Conservation (phyloP, 30 jellyfish, hydroid and myxozoan species). For the Cassiopea xamachana region DNA sequence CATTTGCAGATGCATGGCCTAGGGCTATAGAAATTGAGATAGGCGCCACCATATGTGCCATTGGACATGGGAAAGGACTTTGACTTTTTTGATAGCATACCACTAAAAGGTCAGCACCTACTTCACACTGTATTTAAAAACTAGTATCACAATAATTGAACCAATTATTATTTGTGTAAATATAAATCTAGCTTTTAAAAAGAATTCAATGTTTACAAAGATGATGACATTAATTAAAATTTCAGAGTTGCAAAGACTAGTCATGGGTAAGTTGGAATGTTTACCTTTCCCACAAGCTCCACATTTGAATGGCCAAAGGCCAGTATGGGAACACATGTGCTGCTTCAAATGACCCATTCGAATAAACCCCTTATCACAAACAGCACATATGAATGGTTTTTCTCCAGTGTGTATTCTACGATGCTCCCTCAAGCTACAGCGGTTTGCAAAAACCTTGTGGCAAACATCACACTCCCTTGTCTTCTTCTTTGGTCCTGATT, state of each 20-base stretch:
- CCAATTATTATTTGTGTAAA: too few species aligned
- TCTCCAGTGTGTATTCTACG: slow-evolving; percentile 75
- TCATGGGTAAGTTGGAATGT: neutral
- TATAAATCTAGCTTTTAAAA: too few species aligned
- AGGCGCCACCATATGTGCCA: too few species aligned
- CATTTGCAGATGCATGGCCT: too few species aligned
- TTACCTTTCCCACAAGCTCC: slow-evolving; percentile 75
- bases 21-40: too few species aligned
- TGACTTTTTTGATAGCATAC: too few species aligned
- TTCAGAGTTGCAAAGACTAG: neutral
- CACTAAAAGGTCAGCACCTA: too few species aligned
- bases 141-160: too few species aligned
- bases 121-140: too few species aligned
- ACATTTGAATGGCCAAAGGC: slow-evolving; percentile 76
- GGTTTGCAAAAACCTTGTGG: slow-evolving; percentile 59
- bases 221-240: too few species aligned
- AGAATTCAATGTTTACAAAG: too few species aligned
- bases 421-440: slow-evolving; percentile 59
- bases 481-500: slow-evolving; percentile 34
- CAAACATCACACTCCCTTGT: slow-evolving; percentile 71
- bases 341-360: slow-evolving; percentile 69
- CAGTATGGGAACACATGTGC: slow-evolving; percentile 69
- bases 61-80: too few species aligned
- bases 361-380: slow-evolving; percentile 49
- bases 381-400: slow-evolving; percentile 61